Conservation (phyloP, 37 sponge, comb jelly and placozoan genomes). For the Agelas oroides region DNA sequence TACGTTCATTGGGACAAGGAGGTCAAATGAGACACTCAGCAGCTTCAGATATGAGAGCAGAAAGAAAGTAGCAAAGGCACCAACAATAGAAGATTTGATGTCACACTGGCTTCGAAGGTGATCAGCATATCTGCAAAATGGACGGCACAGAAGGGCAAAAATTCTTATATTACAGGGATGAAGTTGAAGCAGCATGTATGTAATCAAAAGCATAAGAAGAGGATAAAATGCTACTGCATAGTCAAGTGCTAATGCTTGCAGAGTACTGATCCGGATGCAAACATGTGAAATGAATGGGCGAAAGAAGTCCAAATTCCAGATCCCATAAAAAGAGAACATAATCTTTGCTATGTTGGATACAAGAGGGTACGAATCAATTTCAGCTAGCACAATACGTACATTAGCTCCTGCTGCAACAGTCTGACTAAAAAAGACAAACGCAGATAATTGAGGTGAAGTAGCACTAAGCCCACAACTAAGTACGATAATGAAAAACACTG, state of each 20-base stretch:
- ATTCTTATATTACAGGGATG: background rate
- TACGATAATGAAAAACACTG: slow-evolving; percentile 26
- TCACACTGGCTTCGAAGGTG: slow-evolving; percentile 34
- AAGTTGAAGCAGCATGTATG: slow-evolving; percentile 20
- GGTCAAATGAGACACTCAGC: slow-evolving; percentile 37
- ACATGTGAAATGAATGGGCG: slow-evolving; percentile 3
- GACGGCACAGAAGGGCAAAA: slow-evolving; percentile 10
- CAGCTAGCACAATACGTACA: no score
- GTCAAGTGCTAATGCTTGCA: slow-evolving; percentile 15
- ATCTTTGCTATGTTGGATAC: no score
- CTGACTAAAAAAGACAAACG: slow-evolving; percentile 14
- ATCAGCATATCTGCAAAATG: slow-evolving; percentile 5
- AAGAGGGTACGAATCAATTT: no score
- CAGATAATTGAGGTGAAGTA: slow-evolving; percentile 5
- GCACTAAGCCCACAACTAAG: slow-evolving; percentile 17
- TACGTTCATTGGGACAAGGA: slow-evolving; percentile 42
- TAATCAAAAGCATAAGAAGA: background rate
- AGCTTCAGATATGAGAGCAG: slow-evolving; percentile 64
- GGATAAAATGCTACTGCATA: slow-evolving; percentile 37
- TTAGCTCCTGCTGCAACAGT: background rate
- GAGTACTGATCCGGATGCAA: slow-evolving; percentile 5
- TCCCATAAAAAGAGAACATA: slow-evolving; percentile 8
- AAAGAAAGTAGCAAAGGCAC: slow-evolving; percentile 70
- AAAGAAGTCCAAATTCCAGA: slow-evolving; percentile 45
- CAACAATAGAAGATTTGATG: slow-evolving; percentile 36